Evolutionary conservation across 2,113 vertebrate genomes (phyloP), one percentile per base, ranked within the genome.

Genomic region (Scophthalmus maximus): DNA sequence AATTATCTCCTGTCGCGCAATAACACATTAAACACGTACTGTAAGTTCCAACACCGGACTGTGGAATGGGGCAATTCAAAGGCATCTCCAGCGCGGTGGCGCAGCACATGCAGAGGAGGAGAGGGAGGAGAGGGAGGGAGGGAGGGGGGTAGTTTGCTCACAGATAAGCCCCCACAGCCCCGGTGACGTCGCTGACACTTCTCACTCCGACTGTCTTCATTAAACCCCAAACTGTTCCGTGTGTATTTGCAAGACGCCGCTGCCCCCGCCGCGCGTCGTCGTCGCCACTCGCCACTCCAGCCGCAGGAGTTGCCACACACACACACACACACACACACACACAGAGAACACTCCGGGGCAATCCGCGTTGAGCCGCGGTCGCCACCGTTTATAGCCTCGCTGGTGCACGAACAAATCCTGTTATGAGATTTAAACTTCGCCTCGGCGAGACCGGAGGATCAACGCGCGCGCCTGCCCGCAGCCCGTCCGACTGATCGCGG

Each of bases 341-440:
- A n/a, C n/a, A n/a, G n/a, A n/a, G n/a, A n/a, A n/a, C n/a, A n/a
- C n/a, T n/a, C n/a, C n/a, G n/a, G n/a, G n/a, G n/a, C n/a, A n/a
- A n/a, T n/a, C n/a, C n/a, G n/a, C n/a, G n/a, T n/a, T n/a, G n/a
- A n/a, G n/a, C n/a, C n/a, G n/a, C n/a, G 17, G 36, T 15, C 36
- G 36, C 36, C 78, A 83, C 89, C 90, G 86, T 93, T 92, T 91
- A 85, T 83, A 82, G 92, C 87, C 79, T 69, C 67, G 84, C 71
- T 89, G 84, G n/a, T n/a, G n/a, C n/a, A 90, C 85, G 81, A 89
- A 82, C 93, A 93, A n/a, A 93, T 94, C 93, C 92, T 93, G 88
- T 93, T 90, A 93, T 88, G 88, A 93, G 91, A 92, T 93, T 90
- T 92, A 93, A 92, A 91, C 90, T 92, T 91, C 86, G 86, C 88